These are phyloP conservation scores for Sphaeramia orbicularis DNA, from an alignment of 2,797 vertebrate species.

Conservation along the genomic window DNA sequence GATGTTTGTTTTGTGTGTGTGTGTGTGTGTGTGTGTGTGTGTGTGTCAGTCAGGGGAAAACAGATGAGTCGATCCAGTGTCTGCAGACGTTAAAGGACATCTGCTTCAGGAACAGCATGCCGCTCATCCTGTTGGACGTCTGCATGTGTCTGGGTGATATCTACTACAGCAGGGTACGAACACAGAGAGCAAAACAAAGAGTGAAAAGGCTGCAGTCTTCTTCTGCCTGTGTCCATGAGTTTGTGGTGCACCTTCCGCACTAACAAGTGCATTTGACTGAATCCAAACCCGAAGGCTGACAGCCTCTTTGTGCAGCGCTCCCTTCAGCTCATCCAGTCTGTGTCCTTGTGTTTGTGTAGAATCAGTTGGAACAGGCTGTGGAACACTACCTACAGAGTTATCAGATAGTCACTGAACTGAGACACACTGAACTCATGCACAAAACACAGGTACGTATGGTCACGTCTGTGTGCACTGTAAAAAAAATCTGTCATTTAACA, in stretches of 20 bases:
- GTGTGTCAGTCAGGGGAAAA: conserved; percentile 66
- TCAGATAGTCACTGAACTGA: conserved; percentile 71
- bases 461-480: too few species aligned
- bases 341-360: too few species aligned
- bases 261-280: too few species aligned
- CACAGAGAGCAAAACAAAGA: too few species aligned
- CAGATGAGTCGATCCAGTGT: conserved; percentile 36
- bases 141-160: conserved; percentile 60
- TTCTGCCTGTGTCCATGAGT: not conserved
- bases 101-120: conserved; percentile 36
- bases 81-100: conserved; percentile 64
- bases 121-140: conserved; percentile 49
- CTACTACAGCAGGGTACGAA: conserved; percentile 60
- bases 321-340: too few species aligned
- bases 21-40: conserved; percentile 28
- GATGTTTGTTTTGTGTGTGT: too few species aligned
- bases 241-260: too few species aligned
- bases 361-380: conserved; percentile 73
- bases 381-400: conserved; percentile 83
- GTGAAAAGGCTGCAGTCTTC: fast-evolving
- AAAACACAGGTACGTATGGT: conserved; percentile 74
- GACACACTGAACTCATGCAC: conserved; percentile 68
- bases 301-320: too few species aligned
- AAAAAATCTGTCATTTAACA: too few species aligned
- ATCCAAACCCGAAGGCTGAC: too few species aligned